Percentiles rank a stretch among this genome's conserved stretches.
These are phyloP conservation scores for Belgica antarctica DNA, from an alignment of 2,888 invertebrate species.

Conservation along the genomic window DNA sequence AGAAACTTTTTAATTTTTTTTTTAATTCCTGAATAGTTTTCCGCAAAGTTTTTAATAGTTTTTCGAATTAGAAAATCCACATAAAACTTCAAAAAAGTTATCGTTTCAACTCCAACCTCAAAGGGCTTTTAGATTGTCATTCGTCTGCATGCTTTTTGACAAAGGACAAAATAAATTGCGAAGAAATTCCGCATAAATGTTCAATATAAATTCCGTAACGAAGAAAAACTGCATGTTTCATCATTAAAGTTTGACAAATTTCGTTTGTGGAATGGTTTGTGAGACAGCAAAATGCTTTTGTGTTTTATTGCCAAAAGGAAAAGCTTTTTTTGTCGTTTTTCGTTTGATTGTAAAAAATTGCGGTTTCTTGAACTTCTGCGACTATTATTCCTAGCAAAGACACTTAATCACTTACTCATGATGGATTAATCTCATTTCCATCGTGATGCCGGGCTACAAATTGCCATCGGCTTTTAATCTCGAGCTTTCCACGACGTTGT, in stretches of 20 bases:
- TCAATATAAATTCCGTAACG: constrained; percentile 18
- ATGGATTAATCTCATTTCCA: background rate
- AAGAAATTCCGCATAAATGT: background rate
- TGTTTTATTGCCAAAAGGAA: background rate
- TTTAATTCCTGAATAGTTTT: too few species aligned
- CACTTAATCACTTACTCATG: background rate
- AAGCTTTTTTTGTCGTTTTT: too few species aligned
- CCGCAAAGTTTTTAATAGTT: too few species aligned
- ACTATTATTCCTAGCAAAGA: background rate
- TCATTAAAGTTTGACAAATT: constrained; percentile 26
- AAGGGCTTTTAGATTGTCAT: too few species aligned
- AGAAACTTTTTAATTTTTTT: too few species aligned
- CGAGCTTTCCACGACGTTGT: background rate
- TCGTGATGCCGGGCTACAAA: background rate
- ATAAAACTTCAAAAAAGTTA: too few species aligned
- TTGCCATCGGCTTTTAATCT: constrained; percentile 4
- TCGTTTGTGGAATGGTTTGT: background rate
- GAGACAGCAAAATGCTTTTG: background rate
- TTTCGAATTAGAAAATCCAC: too few species aligned
- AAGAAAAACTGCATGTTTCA: constrained; percentile 1
- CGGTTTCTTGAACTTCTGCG: too few species aligned
- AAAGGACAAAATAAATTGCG: too few species aligned
- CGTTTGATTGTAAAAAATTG: too few species aligned
- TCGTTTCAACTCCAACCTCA: too few species aligned
- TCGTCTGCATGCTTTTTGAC: too few species aligned